A percentile compares a stretch with the other conserved stretches of the same genome.
phyloP scores from a whole-genome alignment of 2,888 invertebrate species.

The Adineta ricciae region DNA sequence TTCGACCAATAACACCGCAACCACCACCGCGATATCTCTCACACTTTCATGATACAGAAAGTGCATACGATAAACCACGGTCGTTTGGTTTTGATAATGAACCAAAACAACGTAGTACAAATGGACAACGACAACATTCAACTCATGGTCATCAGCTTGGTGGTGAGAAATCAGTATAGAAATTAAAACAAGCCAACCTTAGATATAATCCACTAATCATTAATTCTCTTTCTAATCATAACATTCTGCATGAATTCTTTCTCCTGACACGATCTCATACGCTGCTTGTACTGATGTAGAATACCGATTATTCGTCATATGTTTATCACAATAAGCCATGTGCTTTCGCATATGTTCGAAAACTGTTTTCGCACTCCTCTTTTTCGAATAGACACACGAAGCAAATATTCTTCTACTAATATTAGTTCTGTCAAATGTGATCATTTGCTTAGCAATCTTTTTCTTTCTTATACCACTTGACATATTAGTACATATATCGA shows the following conservation, averaged over 20 bases:
- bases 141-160: background rate
- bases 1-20: background rate
- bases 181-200: background rate
- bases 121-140: background rate
- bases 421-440: too few relatives aligned
- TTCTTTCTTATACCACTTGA: background rate
- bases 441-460: background rate
- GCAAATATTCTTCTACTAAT: too few relatives aligned
- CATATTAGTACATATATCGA: background rate
- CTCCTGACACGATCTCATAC: background rate
- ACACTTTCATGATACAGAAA: background rate
- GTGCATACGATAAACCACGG: background rate
- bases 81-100: background rate
- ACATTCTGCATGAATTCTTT: background rate
- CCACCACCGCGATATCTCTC: background rate
- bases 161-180: background rate
- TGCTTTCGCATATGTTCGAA: too few relatives aligned
- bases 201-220: background rate
- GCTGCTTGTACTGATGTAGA: background rate
- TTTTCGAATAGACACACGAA: too few relatives aligned
- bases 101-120: background rate
- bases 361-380: too few relatives aligned
- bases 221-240: background rate
- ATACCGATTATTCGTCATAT: background rate
- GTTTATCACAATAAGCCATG: too few relatives aligned